Evolutionary conservation across 2,888 invertebrate species (phyloP).

Genomic region (Calameuta pallipes): DNA sequence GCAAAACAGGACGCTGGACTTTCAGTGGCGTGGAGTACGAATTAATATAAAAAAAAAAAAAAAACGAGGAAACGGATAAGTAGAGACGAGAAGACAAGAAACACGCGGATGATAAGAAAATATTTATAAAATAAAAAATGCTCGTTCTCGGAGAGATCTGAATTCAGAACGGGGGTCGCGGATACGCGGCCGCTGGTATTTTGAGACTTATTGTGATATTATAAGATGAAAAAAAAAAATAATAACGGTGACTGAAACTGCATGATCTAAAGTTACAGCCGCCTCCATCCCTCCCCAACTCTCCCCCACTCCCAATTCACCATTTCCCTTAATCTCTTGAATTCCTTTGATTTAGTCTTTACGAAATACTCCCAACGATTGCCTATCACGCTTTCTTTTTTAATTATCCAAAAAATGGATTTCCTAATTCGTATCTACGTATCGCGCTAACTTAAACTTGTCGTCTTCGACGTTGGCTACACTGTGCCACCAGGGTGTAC

Average conservation of each 20-base stretch:
- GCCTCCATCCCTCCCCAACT: background rate
- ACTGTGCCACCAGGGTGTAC: background rate
- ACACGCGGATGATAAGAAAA: conserved; percentile 14
- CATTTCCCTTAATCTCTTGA: too few relatives aligned
- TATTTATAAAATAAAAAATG: conserved; percentile 20
- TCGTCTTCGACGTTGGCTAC: background rate
- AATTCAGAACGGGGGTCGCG: conserved; percentile 33
- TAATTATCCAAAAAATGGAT: background rate
- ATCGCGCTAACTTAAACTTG: background rate
- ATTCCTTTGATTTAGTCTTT: too few relatives aligned
- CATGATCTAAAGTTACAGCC: conserved; percentile 7
- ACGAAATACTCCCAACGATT: too few relatives aligned
- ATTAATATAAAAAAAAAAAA: conserved; percentile 5
- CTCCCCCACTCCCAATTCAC: too few relatives aligned
- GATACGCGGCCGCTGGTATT: conserved; percentile 37
- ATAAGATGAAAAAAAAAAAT: conserved; percentile 26
- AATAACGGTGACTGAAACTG: conserved; percentile 12
- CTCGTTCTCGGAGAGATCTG: conserved; percentile 23
- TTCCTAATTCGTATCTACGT: background rate
- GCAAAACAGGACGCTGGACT: background rate
- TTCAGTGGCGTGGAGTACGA: background rate
- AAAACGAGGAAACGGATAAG: background rate
- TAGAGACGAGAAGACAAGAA: conserved; percentile 6
- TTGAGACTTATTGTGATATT: conserved; percentile 46
- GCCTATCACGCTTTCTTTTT: background rate